phyloP scores from a whole-genome alignment of 1,140 invertebrate species.

The Trichoplusia ni region DNA sequence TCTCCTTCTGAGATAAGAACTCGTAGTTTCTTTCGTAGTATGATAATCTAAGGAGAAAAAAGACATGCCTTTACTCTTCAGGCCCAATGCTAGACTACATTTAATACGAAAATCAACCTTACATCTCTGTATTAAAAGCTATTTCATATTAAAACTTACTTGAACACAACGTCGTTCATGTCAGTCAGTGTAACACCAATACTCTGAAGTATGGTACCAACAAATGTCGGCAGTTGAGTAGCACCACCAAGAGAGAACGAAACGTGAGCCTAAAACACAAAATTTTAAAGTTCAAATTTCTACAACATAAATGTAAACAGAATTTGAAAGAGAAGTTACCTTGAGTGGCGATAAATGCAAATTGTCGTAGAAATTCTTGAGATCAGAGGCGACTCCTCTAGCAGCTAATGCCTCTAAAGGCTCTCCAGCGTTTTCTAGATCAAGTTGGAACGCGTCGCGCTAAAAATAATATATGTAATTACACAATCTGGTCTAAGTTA shows the following conservation, averaged over 20 bases:
- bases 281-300: background rate
- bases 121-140: no score
- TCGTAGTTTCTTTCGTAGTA: constrained; percentile 96
- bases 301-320: background rate
- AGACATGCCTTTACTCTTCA: background rate
- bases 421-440: constrained; percentile 84
- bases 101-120: no score
- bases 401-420: constrained; percentile 82
- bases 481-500: background rate
- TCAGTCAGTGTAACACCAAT: constrained; percentile 98
- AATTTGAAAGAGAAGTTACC: constrained; percentile 49
- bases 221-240: constrained; percentile 82
- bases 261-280: constrained; percentile 83
- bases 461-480: constrained; percentile 53
- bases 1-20: constrained; percentile 94
- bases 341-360: constrained; percentile 98
- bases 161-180: constrained; percentile 99
- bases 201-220: constrained; percentile 95
- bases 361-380: constrained; percentile 97
- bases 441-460: constrained; percentile 84
- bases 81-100: no score
- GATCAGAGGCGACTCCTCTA: constrained; percentile 83
- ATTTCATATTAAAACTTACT: no score
- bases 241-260: constrained; percentile 84
- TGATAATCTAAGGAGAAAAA: constrained; percentile 87